Percentiles rank a stretch among this genome's conserved stretches.
These are phyloP conservation scores for Halictus ligatus DNA, from an alignment of 2,888 invertebrate genomes.

Conservation along the genomic window DNA sequence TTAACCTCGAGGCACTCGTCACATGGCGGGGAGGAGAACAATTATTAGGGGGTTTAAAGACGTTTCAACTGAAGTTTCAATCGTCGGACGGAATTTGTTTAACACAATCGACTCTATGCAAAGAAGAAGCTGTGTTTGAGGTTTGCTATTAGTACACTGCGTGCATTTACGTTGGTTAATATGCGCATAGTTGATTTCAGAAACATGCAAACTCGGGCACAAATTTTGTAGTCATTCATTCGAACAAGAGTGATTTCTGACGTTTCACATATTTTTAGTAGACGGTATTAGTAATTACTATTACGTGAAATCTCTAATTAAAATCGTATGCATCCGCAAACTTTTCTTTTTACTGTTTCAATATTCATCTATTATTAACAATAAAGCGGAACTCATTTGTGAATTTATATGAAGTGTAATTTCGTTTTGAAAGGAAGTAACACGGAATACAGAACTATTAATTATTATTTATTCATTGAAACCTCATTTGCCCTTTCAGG, in stretches of 20 bases:
- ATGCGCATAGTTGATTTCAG: neutral
- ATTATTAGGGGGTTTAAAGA: slow-evolving; percentile 6
- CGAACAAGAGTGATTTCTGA: neutral
- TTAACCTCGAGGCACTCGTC: slow-evolving; percentile 41
- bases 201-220: neutral
- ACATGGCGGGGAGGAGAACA: neutral
- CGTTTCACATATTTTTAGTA: neutral
- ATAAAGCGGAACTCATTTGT: neutral
- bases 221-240: neutral
- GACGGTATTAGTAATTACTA: too few species aligned
- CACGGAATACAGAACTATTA: too few species aligned
- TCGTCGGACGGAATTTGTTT: neutral
- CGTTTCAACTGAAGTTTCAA: slow-evolving; percentile 13
- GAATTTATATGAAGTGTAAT: neutral
- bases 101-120: neutral
- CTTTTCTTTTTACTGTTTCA: neutral
- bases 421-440: neutral
- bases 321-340: neutral
- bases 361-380: neutral
- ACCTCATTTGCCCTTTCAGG: too few species aligned
- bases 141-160: neutral
- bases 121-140: neutral
- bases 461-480: too few species aligned
- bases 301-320: neutral
- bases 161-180: neutral